Evolutionary conservation across 1,140 invertebrate species (phyloP).

Genomic region (Drosophila serrata): DNA sequence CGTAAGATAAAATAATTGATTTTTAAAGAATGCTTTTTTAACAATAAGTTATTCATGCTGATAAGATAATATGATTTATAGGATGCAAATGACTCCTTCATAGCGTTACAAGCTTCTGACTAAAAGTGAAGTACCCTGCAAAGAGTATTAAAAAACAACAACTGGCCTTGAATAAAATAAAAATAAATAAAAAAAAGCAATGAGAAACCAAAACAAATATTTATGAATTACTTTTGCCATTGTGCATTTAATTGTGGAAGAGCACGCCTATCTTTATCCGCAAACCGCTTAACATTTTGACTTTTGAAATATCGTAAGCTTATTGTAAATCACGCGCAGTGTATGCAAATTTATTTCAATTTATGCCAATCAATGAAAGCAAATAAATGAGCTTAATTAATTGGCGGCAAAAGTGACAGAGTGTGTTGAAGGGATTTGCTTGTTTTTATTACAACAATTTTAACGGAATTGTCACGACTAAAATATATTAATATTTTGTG

Average conservation of each 20-base stretch:
- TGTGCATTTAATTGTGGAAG: constrained; percentile 49
- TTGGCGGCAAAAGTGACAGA: constrained; percentile 33
- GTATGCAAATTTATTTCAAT: constrained; percentile 56
- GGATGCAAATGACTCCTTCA: no score
- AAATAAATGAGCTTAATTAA: constrained; percentile 69
- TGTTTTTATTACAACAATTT: constrained; percentile 1
- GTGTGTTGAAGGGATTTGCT: constrained; percentile 9
- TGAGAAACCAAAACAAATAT: constrained; percentile 50
- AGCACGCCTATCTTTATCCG: background rate
- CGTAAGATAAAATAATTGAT: no score
- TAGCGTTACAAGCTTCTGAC: no score
- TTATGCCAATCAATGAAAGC: constrained; percentile 30
- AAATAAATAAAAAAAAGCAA: constrained; percentile 16
- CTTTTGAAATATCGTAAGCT: constrained; percentile 14
- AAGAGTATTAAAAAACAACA: background rate
- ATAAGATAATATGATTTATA: no score
- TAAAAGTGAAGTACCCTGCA: no score
- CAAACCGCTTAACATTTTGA: background rate
- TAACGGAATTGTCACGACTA: background rate
- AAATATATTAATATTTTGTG: background rate
- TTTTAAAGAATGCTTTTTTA: no score
- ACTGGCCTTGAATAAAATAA: constrained; percentile 1
- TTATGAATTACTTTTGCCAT: constrained; percentile 46
- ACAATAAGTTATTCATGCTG: no score
- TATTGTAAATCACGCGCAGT: constrained; percentile 23